Evolutionary conservation across 2,888 invertebrate species (phyloP).

Genomic region (Andrena trimmerana): DNA sequence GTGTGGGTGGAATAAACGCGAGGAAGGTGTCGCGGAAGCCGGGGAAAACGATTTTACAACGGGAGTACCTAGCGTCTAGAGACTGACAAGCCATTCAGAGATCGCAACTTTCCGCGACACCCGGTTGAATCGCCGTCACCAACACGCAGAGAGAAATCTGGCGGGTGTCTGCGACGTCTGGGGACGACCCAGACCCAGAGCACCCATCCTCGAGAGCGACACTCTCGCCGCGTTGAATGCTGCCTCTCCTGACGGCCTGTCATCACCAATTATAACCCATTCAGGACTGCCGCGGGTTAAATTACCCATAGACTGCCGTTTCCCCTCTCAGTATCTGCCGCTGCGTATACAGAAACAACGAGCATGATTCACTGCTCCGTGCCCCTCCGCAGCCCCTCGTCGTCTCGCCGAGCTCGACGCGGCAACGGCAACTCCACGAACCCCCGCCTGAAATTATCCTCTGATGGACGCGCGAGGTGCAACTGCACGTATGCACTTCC

Average conservation of each 20-base stretch:
- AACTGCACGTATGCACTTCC: conserved; percentile 47
- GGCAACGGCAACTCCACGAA: conserved; percentile 32
- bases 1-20: not conserved
- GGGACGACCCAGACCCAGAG: conserved; percentile 34
- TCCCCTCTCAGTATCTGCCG: conserved; percentile 47
- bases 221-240: conserved; percentile 66
- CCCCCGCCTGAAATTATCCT: conserved; percentile 55
- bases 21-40: not conserved
- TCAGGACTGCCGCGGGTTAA: conserved; percentile 78
- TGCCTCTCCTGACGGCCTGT: conserved; percentile 77
- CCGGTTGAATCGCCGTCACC: conserved; percentile 49
- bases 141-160: conserved; percentile 29
- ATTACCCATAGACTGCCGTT: conserved; percentile 78
- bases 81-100: conserved; percentile 40
- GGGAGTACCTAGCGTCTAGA: conserved; percentile 1
- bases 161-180: conserved; percentile 50
- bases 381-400: conserved; percentile 28
- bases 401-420: conserved; percentile 3
- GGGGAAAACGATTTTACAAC: conserved; percentile 32
- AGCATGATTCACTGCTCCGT: conserved; percentile 73
- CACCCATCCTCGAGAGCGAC: conserved; percentile 58
- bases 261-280: conserved; percentile 84
- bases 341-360: conserved; percentile 69
- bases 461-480: conserved; percentile 38
- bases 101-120: conserved; percentile 41